Percentiles rank a stretch among this genome's conserved stretches.
Evolutionary conservation across 2,888 invertebrate genomes (phyloP).

Genomic region (Spodoptera littoralis): DNA sequence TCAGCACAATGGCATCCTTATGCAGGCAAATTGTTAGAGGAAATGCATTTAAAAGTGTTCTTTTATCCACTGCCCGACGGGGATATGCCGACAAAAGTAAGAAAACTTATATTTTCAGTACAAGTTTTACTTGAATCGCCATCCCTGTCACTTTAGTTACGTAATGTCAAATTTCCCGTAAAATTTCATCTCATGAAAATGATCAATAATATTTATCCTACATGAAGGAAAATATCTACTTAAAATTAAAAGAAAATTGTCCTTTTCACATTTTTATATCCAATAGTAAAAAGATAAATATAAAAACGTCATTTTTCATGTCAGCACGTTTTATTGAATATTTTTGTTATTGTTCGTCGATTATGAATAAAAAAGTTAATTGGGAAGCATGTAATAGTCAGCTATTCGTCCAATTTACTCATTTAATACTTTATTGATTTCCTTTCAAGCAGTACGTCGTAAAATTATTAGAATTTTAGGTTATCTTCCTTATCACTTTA

Average conservation of each 20-base stretch:
- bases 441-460: neutral
- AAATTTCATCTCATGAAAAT: constrained; percentile 23
- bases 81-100: constrained; percentile 91
- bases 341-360: constrained; percentile 46
- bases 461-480: constrained; percentile 44
- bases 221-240: neutral
- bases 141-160: constrained; percentile 84
- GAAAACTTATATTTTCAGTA: constrained; percentile 63
- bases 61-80: constrained; percentile 89
- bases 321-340: constrained; percentile 67
- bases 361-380: constrained; percentile 25
- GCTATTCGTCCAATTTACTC: neutral
- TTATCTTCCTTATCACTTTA: constrained; percentile 66
- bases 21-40: constrained; percentile 92
- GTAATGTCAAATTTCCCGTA: constrained; percentile 82
- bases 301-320: constrained; percentile 44
- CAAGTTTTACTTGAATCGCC: constrained; percentile 57
- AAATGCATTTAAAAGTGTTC: constrained; percentile 90
- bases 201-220: neutral
- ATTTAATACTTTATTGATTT: constrained; percentile 4
- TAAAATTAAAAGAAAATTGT: neutral
- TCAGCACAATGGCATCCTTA: constrained; percentile 92
- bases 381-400: neutral
- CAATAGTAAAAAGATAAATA: constrained; percentile 1
- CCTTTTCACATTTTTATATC: neutral